Percentiles rank a stretch among this genome's conserved stretches.
Conservation (phyloP, 2,888 invertebrate genomes). For the Drosophila histrio region DNA sequence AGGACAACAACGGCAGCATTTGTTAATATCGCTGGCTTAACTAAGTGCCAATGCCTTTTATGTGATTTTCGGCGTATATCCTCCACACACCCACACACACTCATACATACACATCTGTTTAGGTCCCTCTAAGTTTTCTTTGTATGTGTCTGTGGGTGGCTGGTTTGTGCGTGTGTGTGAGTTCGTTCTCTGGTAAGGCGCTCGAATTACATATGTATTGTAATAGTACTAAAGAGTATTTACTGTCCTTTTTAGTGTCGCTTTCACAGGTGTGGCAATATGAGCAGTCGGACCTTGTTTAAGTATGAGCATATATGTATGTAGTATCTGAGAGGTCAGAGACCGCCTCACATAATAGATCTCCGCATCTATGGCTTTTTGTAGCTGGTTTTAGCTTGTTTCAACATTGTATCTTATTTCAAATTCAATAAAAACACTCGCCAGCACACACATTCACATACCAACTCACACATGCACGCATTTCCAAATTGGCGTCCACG, state of each 20-base stretch:
- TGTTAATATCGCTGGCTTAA: constrained; percentile 77
- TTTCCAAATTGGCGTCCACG: constrained; percentile 28
- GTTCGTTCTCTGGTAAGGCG: constrained; percentile 4
- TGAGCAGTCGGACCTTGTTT: constrained; percentile 21
- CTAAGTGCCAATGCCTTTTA: constrained; percentile 78
- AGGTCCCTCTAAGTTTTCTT: constrained; percentile 9
- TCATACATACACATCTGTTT: not conserved
- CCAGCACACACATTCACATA: constrained; percentile 3
- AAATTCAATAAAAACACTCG: constrained; percentile 53
- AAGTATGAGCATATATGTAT: constrained; percentile 47
- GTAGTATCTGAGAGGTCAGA: not conserved
- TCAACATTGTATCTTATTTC: constrained; percentile 54
- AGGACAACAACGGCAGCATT: constrained; percentile 62
- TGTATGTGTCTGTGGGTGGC: not conserved
- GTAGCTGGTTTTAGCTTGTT: constrained; percentile 27
- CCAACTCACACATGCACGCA: not conserved
- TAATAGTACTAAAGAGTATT: constrained; percentile 43
- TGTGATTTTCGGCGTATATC: constrained; percentile 63
- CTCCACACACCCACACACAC: constrained; percentile 1
- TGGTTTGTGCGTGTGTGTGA: not conserved
- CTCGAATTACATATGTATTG: constrained; percentile 32
- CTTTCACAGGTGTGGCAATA: constrained; percentile 31
- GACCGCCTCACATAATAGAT: not conserved
- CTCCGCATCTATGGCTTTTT: not conserved
- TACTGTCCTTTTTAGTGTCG: constrained; percentile 27